Conservation (phyloP, 2,888 invertebrate genomes). For the Rhaphigaster nebulosa region DNA sequence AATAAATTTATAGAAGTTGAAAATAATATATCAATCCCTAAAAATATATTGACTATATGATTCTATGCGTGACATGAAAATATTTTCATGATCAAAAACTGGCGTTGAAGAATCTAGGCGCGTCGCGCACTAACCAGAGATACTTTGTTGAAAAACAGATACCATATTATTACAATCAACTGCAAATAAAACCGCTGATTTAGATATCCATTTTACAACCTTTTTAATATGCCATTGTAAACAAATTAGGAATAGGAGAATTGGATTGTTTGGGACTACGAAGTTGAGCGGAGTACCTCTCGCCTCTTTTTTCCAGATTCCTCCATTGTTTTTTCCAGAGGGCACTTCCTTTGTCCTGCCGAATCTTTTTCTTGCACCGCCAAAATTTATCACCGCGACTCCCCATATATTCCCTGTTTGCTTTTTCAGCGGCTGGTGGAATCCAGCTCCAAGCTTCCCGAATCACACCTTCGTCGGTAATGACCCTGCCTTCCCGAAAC, state of each 20-base stretch:
- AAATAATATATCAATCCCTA: too few species aligned
- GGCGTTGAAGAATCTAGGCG: too few species aligned
- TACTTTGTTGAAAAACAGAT: not conserved
- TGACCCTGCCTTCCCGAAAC: conserved; percentile 34
- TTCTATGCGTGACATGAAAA: too few species aligned
- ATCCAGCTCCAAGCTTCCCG: conserved; percentile 6
- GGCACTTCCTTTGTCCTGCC: conserved; percentile 49
- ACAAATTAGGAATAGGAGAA: conserved; percentile 24
- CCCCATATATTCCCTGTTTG: conserved; percentile 50
- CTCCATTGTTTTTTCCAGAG: conserved; percentile 38
- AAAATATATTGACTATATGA: too few species aligned
- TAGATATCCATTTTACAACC: conserved; percentile 20
- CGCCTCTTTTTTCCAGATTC: conserved; percentile 22
- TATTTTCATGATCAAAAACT: too few species aligned
- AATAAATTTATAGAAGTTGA: too few species aligned
- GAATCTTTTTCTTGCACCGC: conserved; percentile 52
- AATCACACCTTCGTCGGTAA: conserved; percentile 42
- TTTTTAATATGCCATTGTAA: conserved; percentile 41
- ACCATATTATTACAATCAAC: not conserved
- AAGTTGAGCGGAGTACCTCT: not conserved
- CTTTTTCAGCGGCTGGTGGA: conserved; percentile 14
- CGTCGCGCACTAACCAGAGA: not conserved
- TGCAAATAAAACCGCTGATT: not conserved
- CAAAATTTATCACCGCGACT: conserved; percentile 20
- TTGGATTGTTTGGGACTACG: conserved; percentile 32